A percentile compares a stretch with the other conserved stretches of the same genome.
phyloP scores from a whole-genome alignment of 1,140 invertebrate species.

The Limonius californicus region DNA sequence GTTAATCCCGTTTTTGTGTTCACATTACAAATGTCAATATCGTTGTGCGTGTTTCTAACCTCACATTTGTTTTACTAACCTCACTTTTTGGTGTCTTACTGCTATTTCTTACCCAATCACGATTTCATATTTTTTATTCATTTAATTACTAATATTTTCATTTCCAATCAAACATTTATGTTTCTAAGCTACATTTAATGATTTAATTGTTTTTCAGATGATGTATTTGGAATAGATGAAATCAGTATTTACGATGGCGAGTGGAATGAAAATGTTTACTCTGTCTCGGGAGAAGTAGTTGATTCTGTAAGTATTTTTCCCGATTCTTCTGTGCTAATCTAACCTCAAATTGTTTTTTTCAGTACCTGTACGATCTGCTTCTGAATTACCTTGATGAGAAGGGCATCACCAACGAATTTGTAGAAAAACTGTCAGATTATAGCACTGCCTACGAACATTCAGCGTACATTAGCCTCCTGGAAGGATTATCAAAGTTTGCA shows the following conservation, averaged over 20 bases:
- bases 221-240: slow-evolving; percentile 86
- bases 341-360: slow-evolving; percentile 45
- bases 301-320: slow-evolving; percentile 73
- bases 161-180: no score
- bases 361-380: slow-evolving; percentile 90
- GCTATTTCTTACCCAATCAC: no score
- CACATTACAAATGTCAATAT: no score
- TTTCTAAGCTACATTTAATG: no score
- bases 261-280: slow-evolving; percentile 77
- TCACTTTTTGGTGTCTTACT: no score
- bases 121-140: background rate
- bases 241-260: slow-evolving; percentile 79
- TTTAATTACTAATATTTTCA: background rate
- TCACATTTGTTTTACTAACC: no score
- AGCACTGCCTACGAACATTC: slow-evolving; percentile 88
- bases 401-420: slow-evolving; percentile 88
- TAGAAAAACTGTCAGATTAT: slow-evolving; percentile 77
- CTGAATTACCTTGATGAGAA: slow-evolving; percentile 93
- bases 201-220: no score
- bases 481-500: slow-evolving; percentile 81
- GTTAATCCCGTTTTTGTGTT: no score
- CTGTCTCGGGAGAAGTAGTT: slow-evolving; percentile 83
- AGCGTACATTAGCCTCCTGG: slow-evolving; percentile 80
- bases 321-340: background rate
- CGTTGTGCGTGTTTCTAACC: no score